phyloP scores from a whole-genome alignment of 2,113 vertebrate species.

The Alethe castanea region DNA sequence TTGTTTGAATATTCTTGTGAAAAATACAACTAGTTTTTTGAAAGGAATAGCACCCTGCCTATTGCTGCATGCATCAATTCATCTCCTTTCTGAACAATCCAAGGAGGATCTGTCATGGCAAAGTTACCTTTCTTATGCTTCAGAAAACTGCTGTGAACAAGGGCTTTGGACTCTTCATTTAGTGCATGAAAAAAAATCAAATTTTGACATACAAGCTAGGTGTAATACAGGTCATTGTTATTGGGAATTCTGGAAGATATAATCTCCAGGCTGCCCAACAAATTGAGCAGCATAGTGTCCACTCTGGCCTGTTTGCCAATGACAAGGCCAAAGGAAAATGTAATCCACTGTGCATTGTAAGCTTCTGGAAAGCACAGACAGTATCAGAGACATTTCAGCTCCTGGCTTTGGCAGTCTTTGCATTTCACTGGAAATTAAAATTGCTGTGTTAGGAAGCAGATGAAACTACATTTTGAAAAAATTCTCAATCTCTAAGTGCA shows the following conservation, averaged over 20 bases:
- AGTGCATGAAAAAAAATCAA: not conserved
- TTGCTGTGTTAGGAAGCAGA: not conserved
- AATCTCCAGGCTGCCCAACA: not conserved
- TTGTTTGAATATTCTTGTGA: not conserved
- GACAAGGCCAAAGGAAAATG: not conserved
- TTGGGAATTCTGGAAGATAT: not conserved
- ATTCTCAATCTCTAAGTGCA: not conserved
- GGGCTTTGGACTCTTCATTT: not conserved
- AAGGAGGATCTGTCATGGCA: not conserved
- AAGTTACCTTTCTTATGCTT: not conserved
- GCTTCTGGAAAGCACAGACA: not conserved
- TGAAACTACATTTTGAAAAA: not conserved
- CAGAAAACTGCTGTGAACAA: not conserved
- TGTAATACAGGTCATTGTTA: not conserved
- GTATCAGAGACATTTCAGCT: not conserved
- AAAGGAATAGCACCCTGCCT: not conserved
- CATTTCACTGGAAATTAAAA: not conserved
- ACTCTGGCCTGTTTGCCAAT: not conserved
- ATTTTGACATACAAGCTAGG: not conserved
- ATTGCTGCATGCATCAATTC: accelerated
- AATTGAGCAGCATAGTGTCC: not conserved
- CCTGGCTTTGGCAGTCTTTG: not conserved
- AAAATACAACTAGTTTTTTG: not conserved
- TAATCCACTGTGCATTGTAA: not conserved
- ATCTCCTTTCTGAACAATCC: not conserved